A percentile compares a stretch with the other conserved stretches of the same genome.
These are phyloP conservation scores for Xiphophorus couchianus DNA, from an alignment of 2,113 vertebrate species.

Conservation along the genomic window DNA sequence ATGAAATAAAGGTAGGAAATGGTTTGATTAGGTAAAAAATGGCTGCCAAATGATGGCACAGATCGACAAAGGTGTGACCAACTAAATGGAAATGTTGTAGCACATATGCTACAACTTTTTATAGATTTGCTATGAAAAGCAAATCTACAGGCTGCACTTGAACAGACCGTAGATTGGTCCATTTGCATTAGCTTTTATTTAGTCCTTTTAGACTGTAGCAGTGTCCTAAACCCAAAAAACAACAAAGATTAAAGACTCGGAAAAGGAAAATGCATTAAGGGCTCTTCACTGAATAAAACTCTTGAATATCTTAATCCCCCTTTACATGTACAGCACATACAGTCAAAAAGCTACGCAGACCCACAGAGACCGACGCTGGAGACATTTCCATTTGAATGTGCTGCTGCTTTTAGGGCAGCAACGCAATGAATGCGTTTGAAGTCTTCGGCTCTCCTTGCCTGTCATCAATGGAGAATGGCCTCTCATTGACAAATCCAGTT, in stretches of 20 bases:
- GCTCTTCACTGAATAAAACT: conserved; percentile 18
- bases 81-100: not conserved
- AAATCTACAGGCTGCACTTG: too few species aligned
- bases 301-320: conserved; percentile 45
- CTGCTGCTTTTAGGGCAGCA: conserved; percentile 52
- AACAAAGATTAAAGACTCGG: conserved; percentile 16
- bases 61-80: not conserved
- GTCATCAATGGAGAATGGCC: conserved; percentile 64
- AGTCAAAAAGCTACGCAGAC: conserved; percentile 63
- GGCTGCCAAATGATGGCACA: not conserved
- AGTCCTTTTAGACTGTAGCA: not conserved
- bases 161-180: too few species aligned
- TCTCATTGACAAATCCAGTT: conserved; percentile 71
- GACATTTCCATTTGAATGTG: conserved; percentile 71
- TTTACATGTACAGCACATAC: conserved; percentile 61
- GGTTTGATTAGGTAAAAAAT: not conserved
- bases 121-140: not conserved
- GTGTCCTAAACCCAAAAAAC: not conserved
- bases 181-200: too few species aligned
- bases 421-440: conserved; percentile 63
- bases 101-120: not conserved
- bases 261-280: conserved; percentile 31
- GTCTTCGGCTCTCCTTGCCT: conserved; percentile 53
- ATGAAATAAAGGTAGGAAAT: too few species aligned
- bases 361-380: conserved; percentile 38